A percentile compares a stretch with the other conserved stretches of the same genome.
These are phyloP conservation scores for Drosophila trapezifrons DNA, from an alignment of 1,140 invertebrate genomes.

Conservation along the genomic window DNA sequence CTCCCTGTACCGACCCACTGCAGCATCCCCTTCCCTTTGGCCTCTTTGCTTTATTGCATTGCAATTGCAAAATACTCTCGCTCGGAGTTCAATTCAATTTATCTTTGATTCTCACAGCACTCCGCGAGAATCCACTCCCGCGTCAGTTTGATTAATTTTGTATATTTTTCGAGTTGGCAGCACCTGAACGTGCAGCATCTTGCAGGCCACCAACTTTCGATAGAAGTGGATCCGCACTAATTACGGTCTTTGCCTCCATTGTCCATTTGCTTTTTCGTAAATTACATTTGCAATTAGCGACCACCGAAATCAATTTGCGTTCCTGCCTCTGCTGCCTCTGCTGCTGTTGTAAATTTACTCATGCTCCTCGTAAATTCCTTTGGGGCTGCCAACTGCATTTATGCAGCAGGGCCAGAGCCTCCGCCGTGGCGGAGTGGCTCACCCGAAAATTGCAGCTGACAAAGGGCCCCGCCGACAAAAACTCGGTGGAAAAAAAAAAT, in stretches of 20 bases:
- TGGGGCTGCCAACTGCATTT: slow-evolving; percentile 71
- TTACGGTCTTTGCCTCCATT: slow-evolving; percentile 36
- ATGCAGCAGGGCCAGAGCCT: slow-evolving; percentile 51
- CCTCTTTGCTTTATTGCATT: slow-evolving; percentile 69
- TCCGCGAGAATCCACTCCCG: slow-evolving; percentile 8
- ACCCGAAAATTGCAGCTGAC: slow-evolving; percentile 46
- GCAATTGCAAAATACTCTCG: slow-evolving; percentile 67
- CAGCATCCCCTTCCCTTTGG: slow-evolving; percentile 1
- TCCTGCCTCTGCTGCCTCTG: slow-evolving; percentile 9
- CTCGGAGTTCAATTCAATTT: slow-evolving; percentile 73
- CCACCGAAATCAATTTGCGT: slow-evolving; percentile 70
- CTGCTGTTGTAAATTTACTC: slow-evolving; percentile 64
- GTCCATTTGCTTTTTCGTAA: slow-evolving; percentile 51
- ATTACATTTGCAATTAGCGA: slow-evolving; percentile 76
- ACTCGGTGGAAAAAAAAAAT: slow-evolving; percentile 8
- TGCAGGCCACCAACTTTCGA: background rate
- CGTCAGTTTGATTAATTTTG: slow-evolving; percentile 69
- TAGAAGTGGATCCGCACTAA: slow-evolving; percentile 34
- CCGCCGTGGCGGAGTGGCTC: slow-evolving; percentile 11
- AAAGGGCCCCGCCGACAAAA: slow-evolving; percentile 39
- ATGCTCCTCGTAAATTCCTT: slow-evolving; percentile 72
- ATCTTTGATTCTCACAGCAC: slow-evolving; percentile 70
- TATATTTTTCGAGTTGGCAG: slow-evolving; percentile 47
- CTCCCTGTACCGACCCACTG: background rate
- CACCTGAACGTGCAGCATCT: slow-evolving; percentile 37